phyloP scores from a whole-genome alignment of 2,888 invertebrate species.

The Eremobia ochroleuca region DNA sequence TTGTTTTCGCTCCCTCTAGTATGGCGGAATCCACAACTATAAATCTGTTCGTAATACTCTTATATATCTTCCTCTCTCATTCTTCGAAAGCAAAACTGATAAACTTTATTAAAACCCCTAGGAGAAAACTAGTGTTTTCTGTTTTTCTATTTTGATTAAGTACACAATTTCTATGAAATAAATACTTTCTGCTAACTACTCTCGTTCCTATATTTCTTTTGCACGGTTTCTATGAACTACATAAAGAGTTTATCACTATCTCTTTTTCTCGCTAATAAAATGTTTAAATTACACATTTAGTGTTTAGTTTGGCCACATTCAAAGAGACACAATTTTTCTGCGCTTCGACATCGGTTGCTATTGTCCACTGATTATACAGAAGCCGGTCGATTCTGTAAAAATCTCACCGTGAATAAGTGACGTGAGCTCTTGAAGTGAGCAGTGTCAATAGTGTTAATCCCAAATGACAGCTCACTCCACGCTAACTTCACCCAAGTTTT shows the following conservation, averaged over 20 bases:
- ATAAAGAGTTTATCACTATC: background rate
- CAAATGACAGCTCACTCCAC: no score
- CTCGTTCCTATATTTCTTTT: background rate
- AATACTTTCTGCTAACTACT: background rate
- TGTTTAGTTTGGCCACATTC: background rate
- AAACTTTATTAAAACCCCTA: background rate
- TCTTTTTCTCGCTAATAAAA: background rate
- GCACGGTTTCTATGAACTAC: background rate
- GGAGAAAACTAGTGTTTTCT: background rate
- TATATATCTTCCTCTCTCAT: background rate
- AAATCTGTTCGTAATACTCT: constrained; percentile 30
- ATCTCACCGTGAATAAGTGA: no score
- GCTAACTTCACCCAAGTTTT: no score
- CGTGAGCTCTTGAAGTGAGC: no score
- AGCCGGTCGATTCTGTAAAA: no score
- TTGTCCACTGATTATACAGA: background rate
- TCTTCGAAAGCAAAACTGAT: constrained; percentile 1
- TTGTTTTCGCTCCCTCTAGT: constrained; percentile 35
- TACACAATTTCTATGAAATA: background rate
- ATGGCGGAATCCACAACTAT: constrained; percentile 5
- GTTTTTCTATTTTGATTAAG: background rate
- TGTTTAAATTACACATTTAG: background rate
- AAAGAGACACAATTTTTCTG: background rate
- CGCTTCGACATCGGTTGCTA: background rate
- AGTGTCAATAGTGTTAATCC: no score